Percentiles rank a stretch among this genome's conserved stretches.
Conservation (phyloP, 2,888 invertebrate species). For the Epistrophe grossulariae region DNA sequence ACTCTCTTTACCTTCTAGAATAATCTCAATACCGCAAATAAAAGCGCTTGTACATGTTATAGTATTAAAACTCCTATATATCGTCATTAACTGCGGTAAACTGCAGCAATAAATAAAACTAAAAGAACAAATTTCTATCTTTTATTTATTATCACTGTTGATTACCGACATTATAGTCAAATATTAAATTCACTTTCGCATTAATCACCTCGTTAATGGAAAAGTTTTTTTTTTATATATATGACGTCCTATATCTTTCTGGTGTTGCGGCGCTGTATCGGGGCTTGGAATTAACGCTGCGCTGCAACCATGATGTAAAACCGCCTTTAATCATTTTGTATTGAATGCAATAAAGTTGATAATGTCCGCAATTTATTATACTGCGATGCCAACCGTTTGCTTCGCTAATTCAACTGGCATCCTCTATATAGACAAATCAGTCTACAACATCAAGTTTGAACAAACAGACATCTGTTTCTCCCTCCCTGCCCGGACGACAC, state of each 20-base stretch:
- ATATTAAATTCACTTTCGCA: conserved; percentile 74
- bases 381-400: conserved; percentile 9
- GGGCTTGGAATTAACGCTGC: conserved; percentile 18
- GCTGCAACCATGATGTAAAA: conserved; percentile 27
- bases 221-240: conserved; percentile 54
- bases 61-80: not conserved
- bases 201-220: conserved; percentile 73
- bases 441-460: conserved; percentile 32
- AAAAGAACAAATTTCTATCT: conserved; percentile 55
- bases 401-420: conserved; percentile 10
- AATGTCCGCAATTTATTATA: conserved; percentile 69
- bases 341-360: conserved; percentile 72
- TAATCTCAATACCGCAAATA: not conserved
- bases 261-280: not conserved
- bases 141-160: conserved; percentile 62
- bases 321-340: conserved; percentile 69
- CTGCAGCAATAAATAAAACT: conserved; percentile 58
- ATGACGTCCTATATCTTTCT: conserved; percentile 9
- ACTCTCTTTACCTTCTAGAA: not conserved
- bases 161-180: conserved; percentile 66
- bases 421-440: conserved; percentile 49
- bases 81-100: not conserved
- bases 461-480: not conserved
- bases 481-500: not conserved
- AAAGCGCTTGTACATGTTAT: not conserved